A percentile compares a stretch with the other conserved stretches of the same genome.
Conservation (phyloP, 1,140 invertebrate genomes). For the Capitella teleta region DNA sequence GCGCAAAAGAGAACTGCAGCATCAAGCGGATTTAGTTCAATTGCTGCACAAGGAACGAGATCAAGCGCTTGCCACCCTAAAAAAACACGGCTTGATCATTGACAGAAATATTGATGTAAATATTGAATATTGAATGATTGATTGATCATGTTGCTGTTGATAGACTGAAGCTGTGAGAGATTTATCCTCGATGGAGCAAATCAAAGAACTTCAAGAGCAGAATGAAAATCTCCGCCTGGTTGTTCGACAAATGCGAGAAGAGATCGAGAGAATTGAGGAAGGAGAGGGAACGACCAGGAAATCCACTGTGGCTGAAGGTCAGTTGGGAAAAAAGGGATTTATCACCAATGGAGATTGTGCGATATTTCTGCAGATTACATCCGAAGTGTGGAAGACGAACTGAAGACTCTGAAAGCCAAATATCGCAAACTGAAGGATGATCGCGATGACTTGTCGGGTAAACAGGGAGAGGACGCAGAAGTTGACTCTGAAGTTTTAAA, state of each 20-base stretch:
- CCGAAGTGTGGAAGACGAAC: slow-evolving; percentile 23
- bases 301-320: slow-evolving; percentile 14
- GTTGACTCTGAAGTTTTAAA: too few species aligned
- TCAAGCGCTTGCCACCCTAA: slow-evolving; percentile 24
- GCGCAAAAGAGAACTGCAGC: slow-evolving; percentile 22
- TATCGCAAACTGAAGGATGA: slow-evolving; percentile 21
- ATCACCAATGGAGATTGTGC: too few species aligned
- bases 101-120: slow-evolving; percentile 12
- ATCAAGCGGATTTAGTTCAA: slow-evolving; percentile 22
- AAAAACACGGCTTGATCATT: slow-evolving; percentile 26
- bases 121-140: not conserved
- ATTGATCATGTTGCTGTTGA: not conserved
- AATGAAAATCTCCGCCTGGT: slow-evolving; percentile 28
- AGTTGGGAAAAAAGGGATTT: too few species aligned
- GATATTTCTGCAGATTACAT: slow-evolving; percentile 24
- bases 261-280: slow-evolving; percentile 31
- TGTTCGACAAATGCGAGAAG: slow-evolving; percentile 31
- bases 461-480: slow-evolving; percentile 8
- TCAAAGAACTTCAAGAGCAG: slow-evolving; percentile 22
- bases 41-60: slow-evolving; percentile 23
- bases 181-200: slow-evolving; percentile 7
- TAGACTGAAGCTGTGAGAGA: not conserved
- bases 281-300: not conserved
- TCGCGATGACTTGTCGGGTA: slow-evolving; percentile 17
- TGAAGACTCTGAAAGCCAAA: slow-evolving; percentile 23